Percentiles rank a stretch among this genome's conserved stretches.
phyloP scores from a whole-genome alignment of 2,888 invertebrate genomes.

The Xestia sexstrigata region DNA sequence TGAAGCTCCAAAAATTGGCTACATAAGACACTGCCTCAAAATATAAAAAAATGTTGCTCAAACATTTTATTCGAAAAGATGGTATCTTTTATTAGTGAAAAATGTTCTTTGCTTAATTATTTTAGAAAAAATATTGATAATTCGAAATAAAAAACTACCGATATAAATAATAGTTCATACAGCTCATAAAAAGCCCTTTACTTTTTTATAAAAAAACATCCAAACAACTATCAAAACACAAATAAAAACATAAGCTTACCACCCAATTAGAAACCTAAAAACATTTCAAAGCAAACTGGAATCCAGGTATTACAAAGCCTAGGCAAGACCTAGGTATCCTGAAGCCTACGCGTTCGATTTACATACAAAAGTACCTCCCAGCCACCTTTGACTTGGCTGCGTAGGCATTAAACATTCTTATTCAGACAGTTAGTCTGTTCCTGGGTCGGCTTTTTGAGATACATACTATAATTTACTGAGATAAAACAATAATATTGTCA shows the following conservation, averaged over 20 bases:
- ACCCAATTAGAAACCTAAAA: conserved; percentile 67
- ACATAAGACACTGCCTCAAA: background rate
- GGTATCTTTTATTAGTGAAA: background rate
- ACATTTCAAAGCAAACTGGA: conserved; percentile 65
- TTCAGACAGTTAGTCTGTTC: conserved; percentile 63
- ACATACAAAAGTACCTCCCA: conserved; percentile 88
- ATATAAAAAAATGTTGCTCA: background rate
- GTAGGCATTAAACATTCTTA: conserved; percentile 86
- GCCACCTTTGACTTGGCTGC: conserved; percentile 80
- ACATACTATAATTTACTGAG: conserved; percentile 48
- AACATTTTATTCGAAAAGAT: background rate
- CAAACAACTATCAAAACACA: background rate
- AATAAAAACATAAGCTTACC: background rate
- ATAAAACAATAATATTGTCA: conserved; percentile 59
- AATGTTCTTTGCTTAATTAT: background rate
- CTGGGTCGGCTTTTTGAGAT: conserved; percentile 61
- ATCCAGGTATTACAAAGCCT: conserved; percentile 80
- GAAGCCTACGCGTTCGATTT: conserved; percentile 88
- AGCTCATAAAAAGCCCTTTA: background rate
- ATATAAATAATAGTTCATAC: too few relatives aligned
- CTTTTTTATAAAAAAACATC: background rate
- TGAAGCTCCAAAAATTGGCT: background rate
- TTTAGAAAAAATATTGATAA: fast-evolving
- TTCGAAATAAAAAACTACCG: too few relatives aligned
- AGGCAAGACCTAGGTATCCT: conserved; percentile 68